Evolutionary conservation across 2,797 vertebrate species (phyloP).

Genomic region (Caiman crocodilus): DNA sequence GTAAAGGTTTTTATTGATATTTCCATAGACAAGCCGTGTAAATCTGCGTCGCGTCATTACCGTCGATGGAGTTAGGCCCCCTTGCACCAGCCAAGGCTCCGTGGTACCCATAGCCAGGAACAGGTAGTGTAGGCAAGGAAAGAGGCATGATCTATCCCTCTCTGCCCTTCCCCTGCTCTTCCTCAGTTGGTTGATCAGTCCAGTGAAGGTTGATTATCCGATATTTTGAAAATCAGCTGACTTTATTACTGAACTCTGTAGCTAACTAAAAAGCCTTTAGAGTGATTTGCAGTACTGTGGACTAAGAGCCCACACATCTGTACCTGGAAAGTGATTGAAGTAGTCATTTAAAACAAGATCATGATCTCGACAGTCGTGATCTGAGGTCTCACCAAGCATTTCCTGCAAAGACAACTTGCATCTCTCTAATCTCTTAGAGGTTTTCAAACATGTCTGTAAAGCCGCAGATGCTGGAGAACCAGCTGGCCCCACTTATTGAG

Average conservation of each 20-base stretch:
- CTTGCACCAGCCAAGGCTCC: neutral
- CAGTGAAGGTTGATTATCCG: neutral
- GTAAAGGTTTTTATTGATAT: neutral
- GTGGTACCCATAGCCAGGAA: neutral
- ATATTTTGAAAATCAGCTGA: neutral
- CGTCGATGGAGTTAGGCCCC: neutral
- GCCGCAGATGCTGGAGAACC: neutral
- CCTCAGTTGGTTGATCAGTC: neutral
- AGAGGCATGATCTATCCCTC: neutral
- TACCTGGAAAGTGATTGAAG: neutral
- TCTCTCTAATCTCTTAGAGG: neutral
- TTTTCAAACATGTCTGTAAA: neutral
- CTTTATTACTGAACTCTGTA: neutral
- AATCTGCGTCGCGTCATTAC: neutral
- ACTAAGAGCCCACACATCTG: neutral
- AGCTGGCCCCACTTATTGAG: neutral
- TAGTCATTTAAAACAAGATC: neutral
- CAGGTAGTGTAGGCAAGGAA: neutral
- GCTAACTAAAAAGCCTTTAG: neutral
- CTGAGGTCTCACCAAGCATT: neutral
- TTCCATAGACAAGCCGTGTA: neutral
- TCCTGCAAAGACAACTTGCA: neutral
- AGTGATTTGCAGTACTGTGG: neutral
- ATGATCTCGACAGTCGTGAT: neutral
- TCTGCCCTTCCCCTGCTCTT: too few species aligned